Percentiles rank a stretch among this genome's conserved stretches.
These are phyloP conservation scores for Xanthia togata DNA, from an alignment of 2,888 invertebrate genomes.

Conservation along the genomic window DNA sequence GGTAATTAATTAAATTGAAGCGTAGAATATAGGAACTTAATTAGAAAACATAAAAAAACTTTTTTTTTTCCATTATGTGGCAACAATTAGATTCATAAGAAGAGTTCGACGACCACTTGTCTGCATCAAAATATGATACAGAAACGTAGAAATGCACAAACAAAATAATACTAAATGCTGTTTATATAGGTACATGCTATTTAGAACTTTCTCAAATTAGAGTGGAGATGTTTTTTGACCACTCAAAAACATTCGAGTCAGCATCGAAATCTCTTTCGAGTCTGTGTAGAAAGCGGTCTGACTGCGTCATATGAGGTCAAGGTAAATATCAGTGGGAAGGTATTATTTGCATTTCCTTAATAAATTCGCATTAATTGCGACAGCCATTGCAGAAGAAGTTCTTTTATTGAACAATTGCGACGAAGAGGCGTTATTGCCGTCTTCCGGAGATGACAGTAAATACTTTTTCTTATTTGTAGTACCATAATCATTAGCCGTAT, in stretches of 20 bases:
- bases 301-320: conserved; percentile 37
- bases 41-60: conserved; percentile 12
- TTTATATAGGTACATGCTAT: too few species aligned
- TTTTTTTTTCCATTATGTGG: neutral
- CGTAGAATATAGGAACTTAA: neutral
- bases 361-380: conserved; percentile 59
- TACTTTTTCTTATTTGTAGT: conserved; percentile 51
- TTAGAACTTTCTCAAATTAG: conserved; percentile 49
- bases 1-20: conserved; percentile 14
- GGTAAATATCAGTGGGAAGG: conserved; percentile 18
- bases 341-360: conserved; percentile 57
- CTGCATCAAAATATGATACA: neutral
- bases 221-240: conserved; percentile 17
- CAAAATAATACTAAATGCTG: neutral
- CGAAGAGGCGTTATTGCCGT: conserved; percentile 53
- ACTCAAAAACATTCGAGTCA: conserved; percentile 24
- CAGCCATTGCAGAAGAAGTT: conserved; percentile 32
- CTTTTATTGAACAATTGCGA: conserved; percentile 57
- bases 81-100: neutral
- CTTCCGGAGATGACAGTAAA: conserved; percentile 50
- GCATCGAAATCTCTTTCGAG: conserved; percentile 18
- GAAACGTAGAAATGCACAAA: conserved; percentile 14
- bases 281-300: conserved; percentile 43
- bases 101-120: neutral
- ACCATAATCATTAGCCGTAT: conserved; percentile 14